Base-by-base conservation (phyloP, 1,140 invertebrate genomes). In the Armadillidium nasatum region DNA sequence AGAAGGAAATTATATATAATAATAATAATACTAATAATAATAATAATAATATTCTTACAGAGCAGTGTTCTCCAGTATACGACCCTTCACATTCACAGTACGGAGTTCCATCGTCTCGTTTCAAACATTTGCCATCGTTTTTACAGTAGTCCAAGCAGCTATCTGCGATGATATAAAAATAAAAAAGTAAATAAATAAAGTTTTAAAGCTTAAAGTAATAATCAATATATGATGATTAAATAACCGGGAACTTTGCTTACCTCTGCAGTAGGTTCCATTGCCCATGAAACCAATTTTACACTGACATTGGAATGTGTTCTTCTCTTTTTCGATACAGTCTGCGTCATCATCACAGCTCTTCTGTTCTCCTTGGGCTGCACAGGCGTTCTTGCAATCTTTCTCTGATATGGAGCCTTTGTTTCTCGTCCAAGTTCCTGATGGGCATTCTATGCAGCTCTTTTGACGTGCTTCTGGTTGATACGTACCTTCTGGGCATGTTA, bases 281-380 rank as follows among this genome's bases (percentile, higher is more conserved):
- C 94, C 93, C 83, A 95, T 95, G 86, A 94, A 98, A 1, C 95
- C 95, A 1, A 93, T 91, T 83, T 96, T 97, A 85, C 96, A 98
- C 83, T 95, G 91, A 82, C 96, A 98, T 81, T 91, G 91, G 86
- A 94, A 96, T 80, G 94, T 92, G 33, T 77, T 78, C 0, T 92
- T 94, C 83, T 95, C 93, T 0, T 89, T 88, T 50, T 94, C 91
- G 0, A 96, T 87, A 84, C 96, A 96, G 82, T 94, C 92, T 0
- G 94, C 94, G 84, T 96, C 95, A 0, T 87, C 84, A 82, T 95
- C 93, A 82, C 95, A 97, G 73, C 94, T 90, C 88, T 92, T 91
- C 81, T 93, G 89, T 3, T 92, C 89, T 44, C 91, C 92, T 79
- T 90, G 91, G 82, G 91, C 93, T 82, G 95, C 91, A 83, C 95